phyloP scores from a whole-genome alignment of 2,797 vertebrate species.

The Oophaga sylvatica region DNA sequence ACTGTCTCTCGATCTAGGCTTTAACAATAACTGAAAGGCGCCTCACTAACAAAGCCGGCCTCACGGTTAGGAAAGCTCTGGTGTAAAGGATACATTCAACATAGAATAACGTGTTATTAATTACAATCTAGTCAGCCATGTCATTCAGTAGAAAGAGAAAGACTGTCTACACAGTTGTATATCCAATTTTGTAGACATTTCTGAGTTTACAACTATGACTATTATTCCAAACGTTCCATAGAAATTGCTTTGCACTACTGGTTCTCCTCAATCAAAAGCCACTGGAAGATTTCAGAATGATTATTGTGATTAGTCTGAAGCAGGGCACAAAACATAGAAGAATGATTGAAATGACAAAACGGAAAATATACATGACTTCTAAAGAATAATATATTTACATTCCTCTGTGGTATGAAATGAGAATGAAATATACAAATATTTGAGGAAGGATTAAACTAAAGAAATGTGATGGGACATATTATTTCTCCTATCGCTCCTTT shows the following conservation, averaged over 20 bases:
- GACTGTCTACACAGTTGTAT: background rate
- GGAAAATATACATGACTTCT: background rate
- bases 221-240: background rate
- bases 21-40: background rate
- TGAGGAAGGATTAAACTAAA: background rate
- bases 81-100: background rate
- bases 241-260: background rate
- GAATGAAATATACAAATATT: background rate
- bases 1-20: background rate
- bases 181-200: background rate
- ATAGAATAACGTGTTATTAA: background rate
- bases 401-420: background rate
- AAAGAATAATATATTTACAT: slow-evolving; percentile 11
- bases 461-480: background rate
- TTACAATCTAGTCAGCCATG: background rate
- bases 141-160: background rate
- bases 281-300: background rate
- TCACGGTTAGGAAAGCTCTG: background rate
- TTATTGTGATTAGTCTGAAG: slow-evolving; percentile 15
- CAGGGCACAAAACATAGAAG: background rate
- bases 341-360: background rate
- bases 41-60: background rate
- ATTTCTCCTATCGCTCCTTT: too few species aligned
- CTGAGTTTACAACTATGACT: background rate
- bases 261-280: background rate